phyloP scores from a whole-genome alignment of 2,888 invertebrate species.

The Drosophila recens region DNA sequence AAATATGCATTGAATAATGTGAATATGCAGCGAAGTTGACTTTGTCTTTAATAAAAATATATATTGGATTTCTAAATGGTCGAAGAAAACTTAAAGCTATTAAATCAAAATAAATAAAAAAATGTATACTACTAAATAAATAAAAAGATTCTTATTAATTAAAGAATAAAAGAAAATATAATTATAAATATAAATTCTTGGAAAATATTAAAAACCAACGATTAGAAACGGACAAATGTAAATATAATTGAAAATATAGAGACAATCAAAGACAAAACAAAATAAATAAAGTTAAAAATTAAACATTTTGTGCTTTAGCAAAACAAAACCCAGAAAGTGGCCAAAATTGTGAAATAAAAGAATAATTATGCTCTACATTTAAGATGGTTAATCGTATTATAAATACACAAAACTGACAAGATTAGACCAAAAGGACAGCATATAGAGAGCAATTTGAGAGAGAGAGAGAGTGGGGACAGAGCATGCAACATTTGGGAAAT shows the following conservation, averaged over 20 bases:
- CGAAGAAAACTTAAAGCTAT: no score
- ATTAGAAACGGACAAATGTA: no score
- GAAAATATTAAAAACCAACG: no score
- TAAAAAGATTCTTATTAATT: no score
- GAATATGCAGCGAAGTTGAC: background rate
- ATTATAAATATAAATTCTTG: no score
- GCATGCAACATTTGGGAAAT: constrained; percentile 32
- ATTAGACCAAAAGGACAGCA: background rate
- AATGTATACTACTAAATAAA: no score
- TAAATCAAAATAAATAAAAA: no score
- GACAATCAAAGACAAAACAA: background rate
- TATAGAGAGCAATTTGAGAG: background rate
- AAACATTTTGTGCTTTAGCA: no score
- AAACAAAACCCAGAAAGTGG: background rate
- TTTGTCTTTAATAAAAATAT: background rate
- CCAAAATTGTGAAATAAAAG: background rate
- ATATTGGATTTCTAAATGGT: background rate
- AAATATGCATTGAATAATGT: constrained; percentile 23
- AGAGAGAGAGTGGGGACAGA: background rate
- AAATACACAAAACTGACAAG: constrained; percentile 8
- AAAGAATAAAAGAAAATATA: no score
- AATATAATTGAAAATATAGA: background rate
- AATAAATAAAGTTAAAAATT: background rate
- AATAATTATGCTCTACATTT: background rate
- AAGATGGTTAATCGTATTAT: constrained; percentile 2